Evolutionary conservation across 2,113 vertebrate species (phyloP), one percentile per base, ranked within the genome.

Genomic region (Pleuronectes platessa): DNA sequence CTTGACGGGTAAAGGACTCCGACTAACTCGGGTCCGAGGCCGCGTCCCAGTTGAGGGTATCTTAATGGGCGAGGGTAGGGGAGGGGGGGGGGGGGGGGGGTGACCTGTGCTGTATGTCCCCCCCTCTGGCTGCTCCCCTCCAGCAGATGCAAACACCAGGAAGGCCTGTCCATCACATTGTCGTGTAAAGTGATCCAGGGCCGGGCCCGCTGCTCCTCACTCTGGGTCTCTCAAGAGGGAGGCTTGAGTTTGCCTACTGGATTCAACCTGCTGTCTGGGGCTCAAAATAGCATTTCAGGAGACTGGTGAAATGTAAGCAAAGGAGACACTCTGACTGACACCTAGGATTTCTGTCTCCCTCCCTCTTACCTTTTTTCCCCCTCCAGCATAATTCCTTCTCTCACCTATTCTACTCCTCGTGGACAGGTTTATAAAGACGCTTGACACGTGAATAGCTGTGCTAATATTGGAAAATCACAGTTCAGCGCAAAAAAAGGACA

Each of bases 271-370:
- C 91, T 89, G 92, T 93, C 89, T 92, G 76, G 76, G 82, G 87
- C 92, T 94, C 91, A 93, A 93, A 94, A 94, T 94, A 95, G 92
- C 84, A 90, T 93, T 93, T 93, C 87, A 87, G 85, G 87, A 90
- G 90, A 88, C 88, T 89, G 89, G 89, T 92, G 91, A 93, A 94
- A 93, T 92, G 88, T 93, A 93, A 93, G 91, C 91, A 92, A 89
- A 91, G 87, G 87, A 92, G 90, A 90, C 89, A 83, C 89, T 87
- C 87, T 91, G 89, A 88, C 87, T 92, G 91, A 93, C 91, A 93
- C 88, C 82, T 85, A 85, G 82, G 86, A 88, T 81, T 82, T 79
- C 77, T 79, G 80, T 85, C 74, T 86, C 90, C 80, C 85, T 71
- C 71, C 72, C 78, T 74, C 71, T 72, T 80, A 72, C 85, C 62